Evolutionary conservation across 2,888 invertebrate species (phyloP).

Genomic region (Parnassius apollo): DNA sequence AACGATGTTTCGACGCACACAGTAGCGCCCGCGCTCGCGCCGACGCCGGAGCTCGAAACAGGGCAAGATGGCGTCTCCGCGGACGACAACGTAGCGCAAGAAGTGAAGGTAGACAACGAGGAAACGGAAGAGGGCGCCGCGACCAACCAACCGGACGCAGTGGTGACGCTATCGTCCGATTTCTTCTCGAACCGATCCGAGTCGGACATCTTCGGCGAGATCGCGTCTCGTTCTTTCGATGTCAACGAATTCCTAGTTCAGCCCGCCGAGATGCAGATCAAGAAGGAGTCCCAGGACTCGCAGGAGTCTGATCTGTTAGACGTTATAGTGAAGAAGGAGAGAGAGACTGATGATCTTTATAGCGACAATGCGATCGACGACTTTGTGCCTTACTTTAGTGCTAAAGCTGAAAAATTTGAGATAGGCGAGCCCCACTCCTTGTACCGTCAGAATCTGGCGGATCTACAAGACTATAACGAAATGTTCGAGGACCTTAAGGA

Average conservation of each 20-base stretch:
- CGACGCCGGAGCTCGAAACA: conserved; percentile 48
- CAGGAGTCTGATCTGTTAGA: conserved; percentile 40
- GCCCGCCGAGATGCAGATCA: conserved; percentile 67
- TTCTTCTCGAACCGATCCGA: conserved; percentile 62
- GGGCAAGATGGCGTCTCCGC: conserved; percentile 64
- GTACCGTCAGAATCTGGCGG: conserved; percentile 80
- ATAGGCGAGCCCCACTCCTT: conserved; percentile 69
- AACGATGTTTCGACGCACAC: conserved; percentile 73
- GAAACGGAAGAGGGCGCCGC: conserved; percentile 30
- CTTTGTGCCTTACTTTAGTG: conserved; percentile 66
- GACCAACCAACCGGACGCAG: conserved; percentile 49
- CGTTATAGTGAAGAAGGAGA: conserved; percentile 61
- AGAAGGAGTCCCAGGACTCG: conserved; percentile 51
- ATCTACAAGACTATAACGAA: conserved; percentile 78
- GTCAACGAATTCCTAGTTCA: conserved; percentile 68
- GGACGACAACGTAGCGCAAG: conserved; percentile 73
- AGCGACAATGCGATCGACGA: conserved; percentile 73
- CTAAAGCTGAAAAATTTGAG: conserved; percentile 59
- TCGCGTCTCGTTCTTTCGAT: conserved; percentile 68
- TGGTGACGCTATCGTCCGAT: conserved; percentile 66
- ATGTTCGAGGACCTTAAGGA: conserved; percentile 62
- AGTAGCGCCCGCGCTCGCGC: conserved; percentile 61
- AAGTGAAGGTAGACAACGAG: conserved; percentile 70
- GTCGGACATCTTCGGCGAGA: conserved; percentile 66
- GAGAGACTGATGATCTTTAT: conserved; percentile 58